Conservation (phyloP, 37 sponge, comb jelly and placozoan genomes). For the Haliclona indistincta region DNA sequence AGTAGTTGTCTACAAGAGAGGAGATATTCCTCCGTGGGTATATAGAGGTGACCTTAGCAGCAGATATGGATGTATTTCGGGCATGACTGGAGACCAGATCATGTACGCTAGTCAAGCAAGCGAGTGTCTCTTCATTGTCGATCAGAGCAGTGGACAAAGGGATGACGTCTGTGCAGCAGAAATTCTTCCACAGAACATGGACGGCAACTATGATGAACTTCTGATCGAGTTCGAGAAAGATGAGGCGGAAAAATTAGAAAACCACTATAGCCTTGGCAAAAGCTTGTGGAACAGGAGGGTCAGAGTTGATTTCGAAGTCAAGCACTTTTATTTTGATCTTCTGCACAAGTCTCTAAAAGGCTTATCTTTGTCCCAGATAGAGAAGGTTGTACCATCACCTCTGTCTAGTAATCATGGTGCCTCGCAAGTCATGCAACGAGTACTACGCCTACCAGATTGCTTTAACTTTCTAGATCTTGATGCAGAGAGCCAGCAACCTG, state of each 20-base stretch:
- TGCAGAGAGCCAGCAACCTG: neutral
- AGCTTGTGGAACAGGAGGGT: no score
- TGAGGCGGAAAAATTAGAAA: no score
- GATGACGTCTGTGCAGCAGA: no score
- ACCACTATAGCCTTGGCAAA: no score
- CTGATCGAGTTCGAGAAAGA: no score
- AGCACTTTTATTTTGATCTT: conserved; percentile 52
- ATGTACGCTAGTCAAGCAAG: conserved; percentile 9
- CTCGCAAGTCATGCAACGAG: no score
- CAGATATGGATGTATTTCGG: neutral
- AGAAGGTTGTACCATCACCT: no score
- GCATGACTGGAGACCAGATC: neutral
- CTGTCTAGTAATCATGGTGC: no score
- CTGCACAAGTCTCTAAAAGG: conserved; percentile 34
- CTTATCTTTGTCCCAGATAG: no score
- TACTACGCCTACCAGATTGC: neutral
- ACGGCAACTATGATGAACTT: no score
- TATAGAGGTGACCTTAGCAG: neutral
- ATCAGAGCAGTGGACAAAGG: no score
- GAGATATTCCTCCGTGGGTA: neutral
- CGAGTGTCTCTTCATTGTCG: neutral
- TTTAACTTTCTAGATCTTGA: neutral
- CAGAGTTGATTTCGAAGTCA: conserved; percentile 33
- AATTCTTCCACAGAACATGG: no score
- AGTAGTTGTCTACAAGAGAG: neutral